Base-by-base conservation (phyloP, 2,797 vertebrate species). In the Siniperca scherzeri region DNA sequence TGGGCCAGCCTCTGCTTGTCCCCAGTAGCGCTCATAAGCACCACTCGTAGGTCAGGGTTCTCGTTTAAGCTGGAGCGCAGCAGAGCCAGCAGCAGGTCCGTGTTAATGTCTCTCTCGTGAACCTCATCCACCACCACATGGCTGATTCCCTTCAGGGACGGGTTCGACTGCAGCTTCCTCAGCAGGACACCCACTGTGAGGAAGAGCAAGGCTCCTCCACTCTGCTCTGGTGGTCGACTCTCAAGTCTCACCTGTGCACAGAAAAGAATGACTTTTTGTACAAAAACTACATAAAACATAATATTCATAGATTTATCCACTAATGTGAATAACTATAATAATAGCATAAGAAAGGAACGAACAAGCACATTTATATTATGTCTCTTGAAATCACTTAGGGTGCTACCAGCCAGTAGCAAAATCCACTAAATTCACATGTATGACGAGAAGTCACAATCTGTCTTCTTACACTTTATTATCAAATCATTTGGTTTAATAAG, bases 91-190 rank as follows among this genome's bases (percentile, higher is more conserved):
- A 99, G 96, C 93, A 99, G 96, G 94, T 99, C 98, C 0, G 98
- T 99, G 96, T 99, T 98, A 59, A 99, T 95, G 1, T 99, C 98
- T 5, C 99, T 92, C 93, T 99, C 98, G 0, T 99, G 99, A 52
- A 99, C 98, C 94, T 99, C 99, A 0, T 99, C 99, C 71, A 99
- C 97, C 1, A 99, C 92, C 16, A 99, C 97, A 0, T 99, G 99
- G 92, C 98, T 99, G 88, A 99, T 94, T 0, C 99, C 98, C 89
- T 91, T 95, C 83, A 99, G 95, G 48, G 89, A 87, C 3, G 97
- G 96, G 89, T 99, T 99, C 0, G 97, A 95, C 95, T 98, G 98
- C 79, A 99, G 95, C 93, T 99, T 99, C 77, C 94, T 94, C 80
- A 99, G 92, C 69, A 99, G 94, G 85, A 99, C 96, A 0, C 99